Conservation (phyloP, 2,797 vertebrate genomes). For the Periparus ater region DNA sequence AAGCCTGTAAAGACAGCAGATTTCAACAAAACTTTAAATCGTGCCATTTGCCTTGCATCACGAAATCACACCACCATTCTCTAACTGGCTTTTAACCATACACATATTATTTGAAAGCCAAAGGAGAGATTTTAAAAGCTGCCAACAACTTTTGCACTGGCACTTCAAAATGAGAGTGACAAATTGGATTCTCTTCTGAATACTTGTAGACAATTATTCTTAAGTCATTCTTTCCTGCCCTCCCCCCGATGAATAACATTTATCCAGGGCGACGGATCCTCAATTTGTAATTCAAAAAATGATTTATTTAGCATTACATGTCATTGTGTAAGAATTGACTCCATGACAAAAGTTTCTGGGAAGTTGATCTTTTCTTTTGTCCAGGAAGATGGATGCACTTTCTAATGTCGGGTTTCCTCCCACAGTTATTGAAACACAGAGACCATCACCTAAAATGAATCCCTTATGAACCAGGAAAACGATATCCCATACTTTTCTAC, state of each 20-base stretch:
- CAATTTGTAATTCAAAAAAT: constrained; percentile 46
- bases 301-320: constrained; percentile 39
- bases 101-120: background rate
- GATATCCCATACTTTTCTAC: background rate
- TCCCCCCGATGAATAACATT: background rate
- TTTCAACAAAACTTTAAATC: background rate
- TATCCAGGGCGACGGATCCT: background rate
- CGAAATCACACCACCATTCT: background rate
- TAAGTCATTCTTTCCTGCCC: background rate
- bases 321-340: constrained; percentile 39
- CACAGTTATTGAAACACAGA: constrained; percentile 7
- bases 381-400: constrained; percentile 23
- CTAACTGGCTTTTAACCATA: constrained; percentile 4
- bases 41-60: background rate
- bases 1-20: background rate
- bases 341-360: constrained; percentile 29
- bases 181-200: constrained; percentile 1
- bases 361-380: constrained; percentile 48
- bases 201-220: constrained; percentile 26
- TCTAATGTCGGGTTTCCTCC: constrained; percentile 9
- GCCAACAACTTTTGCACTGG: background rate
- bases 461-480: background rate
- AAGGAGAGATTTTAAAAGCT: constrained; percentile 7
- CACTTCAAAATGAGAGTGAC: constrained; percentile 1
- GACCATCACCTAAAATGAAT: background rate